Base-by-base conservation (phyloP, 2,797 vertebrate species). In the Schizopygopsis malacanthus region DNA sequence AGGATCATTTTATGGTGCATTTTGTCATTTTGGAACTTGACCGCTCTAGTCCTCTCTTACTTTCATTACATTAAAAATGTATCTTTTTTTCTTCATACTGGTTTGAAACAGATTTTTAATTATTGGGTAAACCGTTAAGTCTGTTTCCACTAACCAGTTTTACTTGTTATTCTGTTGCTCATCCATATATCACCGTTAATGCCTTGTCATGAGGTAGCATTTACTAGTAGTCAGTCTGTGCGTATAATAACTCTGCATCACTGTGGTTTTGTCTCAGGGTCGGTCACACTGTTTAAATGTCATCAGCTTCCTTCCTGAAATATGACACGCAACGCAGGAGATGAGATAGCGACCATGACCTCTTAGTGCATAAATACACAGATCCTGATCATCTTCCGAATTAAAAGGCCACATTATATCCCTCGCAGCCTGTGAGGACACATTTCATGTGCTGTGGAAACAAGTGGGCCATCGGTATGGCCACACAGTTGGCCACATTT, bases 231-330 rank as follows among this genome's bases (percentile, higher is more conserved):
- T 41, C 50, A 45, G 28, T 80, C 28, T 67, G 25, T 10, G 39
- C 28, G 15, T 67, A 28, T 61, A 59, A 59, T 79, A 86, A 41
- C 8, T 37, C 82, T 59, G 47, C 69, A 79, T 88, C 85, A 79
- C 39, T 75, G 83, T 85, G 79, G 75, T 75, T 79, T 69, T 63
- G 39, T 59, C 11, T 67, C 45, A 11, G 71, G 78, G 59, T 71
- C 22, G 78, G 59, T 71, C 52, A 82, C 11, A 18, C 70, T 90
- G 70, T 71, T 39, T 82, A 83, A 47, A 70, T 82, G 73, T 72
- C 54, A 79, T 79, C 59, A 47, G 69, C 79, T 81, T 87, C 78
- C 89, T 90, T 91, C 88, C 91, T 93, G 92, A 93, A 93, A 92
- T 43, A 88, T 85, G 90, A 92, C 90, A 92, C 86, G 84, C 59